phyloP scores from a whole-genome alignment of 2,797 vertebrate genomes.

The Eurystomus glaucurus region DNA sequence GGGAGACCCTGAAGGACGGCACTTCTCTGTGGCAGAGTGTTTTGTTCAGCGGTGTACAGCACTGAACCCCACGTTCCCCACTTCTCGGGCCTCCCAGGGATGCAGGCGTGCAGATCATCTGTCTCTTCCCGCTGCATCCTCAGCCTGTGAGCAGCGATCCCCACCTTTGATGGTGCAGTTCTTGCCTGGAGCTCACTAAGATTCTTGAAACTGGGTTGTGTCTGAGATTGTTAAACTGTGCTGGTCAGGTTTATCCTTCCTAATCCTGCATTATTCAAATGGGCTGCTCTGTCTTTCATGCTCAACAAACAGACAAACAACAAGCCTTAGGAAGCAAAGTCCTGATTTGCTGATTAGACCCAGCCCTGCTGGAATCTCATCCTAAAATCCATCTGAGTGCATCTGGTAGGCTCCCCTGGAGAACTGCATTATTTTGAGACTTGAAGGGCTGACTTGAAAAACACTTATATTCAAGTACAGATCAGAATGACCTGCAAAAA shows the following conservation, averaged over 20 bases:
- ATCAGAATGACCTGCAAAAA: neutral
- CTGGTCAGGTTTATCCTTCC: neutral
- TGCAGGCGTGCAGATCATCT: neutral
- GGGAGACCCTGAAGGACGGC: neutral
- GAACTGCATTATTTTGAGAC: neutral
- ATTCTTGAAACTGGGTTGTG: fast-evolving
- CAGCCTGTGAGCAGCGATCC: neutral
- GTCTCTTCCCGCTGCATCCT: neutral
- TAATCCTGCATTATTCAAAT: conserved; percentile 20
- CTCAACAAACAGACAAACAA: conserved; percentile 55
- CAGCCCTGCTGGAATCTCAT: conserved; percentile 52
- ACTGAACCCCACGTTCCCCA: fast-evolving
- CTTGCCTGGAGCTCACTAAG: neutral
- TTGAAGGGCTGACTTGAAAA: neutral
- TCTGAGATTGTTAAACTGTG: neutral
- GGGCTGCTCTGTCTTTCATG: neutral
- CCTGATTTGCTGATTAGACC: conserved; percentile 56
- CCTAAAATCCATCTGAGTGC: conserved; percentile 45
- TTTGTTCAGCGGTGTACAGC: neutral
- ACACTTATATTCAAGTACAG: neutral
- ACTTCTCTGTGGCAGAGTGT: neutral
- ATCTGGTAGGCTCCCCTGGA: conserved; percentile 6
- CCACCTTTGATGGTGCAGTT: neutral
- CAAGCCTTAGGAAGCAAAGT: conserved; percentile 41
- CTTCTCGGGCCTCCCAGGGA: neutral